Evolutionary conservation across 2,113 vertebrate genomes (phyloP), one percentile per base, ranked within the genome.

Genomic region (Hypomesus transpacificus): DNA sequence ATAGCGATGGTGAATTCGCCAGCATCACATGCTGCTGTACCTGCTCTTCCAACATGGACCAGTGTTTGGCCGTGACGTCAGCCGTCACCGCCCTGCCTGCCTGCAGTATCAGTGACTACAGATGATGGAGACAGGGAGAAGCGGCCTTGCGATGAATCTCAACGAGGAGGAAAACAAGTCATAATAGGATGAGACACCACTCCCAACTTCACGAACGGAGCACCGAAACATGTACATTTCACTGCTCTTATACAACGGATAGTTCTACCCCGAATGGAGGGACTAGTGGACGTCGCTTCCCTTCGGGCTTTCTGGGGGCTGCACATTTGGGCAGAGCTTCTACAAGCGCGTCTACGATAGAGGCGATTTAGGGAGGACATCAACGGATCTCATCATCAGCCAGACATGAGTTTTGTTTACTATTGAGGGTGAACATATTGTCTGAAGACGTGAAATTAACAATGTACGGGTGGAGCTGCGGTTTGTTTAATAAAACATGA

Each of bases 81-180:
- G 81, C 85, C 88, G 88, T 86, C 26, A 85, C 90, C 90, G 89
- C 90, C 90, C 89, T 89, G 89, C 87, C 74, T 66, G 70, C 73
- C 89, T 82, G 90, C 90, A 88, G 87, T 82, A 58, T 84, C 84
- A 56, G 71, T 75, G 86, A 82, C 77, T 69, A 65, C 83, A 78
- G 72, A 81, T 69, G 86, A 83, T 87, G 90, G 83, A 85, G 80
- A 76, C 71, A 71, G 54, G 71, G 24, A 46, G 74, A 72, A 75
- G 77, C 88, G 90, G 87, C 90, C 87, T 89, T 68, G 61, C 63
- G 68, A 26, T 83, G 80, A 78, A 83, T 62, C 78, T 63, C 18
- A 16, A 71, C 75, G 60, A 68, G 71, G 34, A 51, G 31, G 75
- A 46, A 68, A 73, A 77, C 78, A 73, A 79, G 20, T n/a, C 52